A percentile compares a stretch with the other conserved stretches of the same genome.
Conservation (phyloP, 2,113 vertebrate species). For the Accipiter virgatus region DNA sequence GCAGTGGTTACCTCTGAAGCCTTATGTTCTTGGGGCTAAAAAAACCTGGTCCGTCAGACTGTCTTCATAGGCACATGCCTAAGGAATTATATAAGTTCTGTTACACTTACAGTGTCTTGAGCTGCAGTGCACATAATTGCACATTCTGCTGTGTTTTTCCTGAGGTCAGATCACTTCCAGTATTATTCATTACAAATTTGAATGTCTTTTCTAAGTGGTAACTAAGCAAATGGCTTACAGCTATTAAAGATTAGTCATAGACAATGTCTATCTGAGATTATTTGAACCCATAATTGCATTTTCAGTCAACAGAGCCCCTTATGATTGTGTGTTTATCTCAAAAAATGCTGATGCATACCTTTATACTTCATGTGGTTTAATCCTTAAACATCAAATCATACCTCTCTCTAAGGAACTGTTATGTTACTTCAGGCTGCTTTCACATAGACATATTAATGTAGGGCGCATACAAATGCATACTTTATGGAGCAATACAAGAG, state of each 20-base stretch:
- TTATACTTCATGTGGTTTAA: neutral
- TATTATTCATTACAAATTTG: neutral
- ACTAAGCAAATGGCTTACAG: neutral
- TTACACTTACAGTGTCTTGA: neutral
- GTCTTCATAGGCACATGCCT: neutral
- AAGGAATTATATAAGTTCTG: neutral
- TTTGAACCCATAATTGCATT: neutral
- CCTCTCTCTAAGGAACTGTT: neutral
- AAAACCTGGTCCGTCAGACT: accelerated
- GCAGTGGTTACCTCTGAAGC: neutral
- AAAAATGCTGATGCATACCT: neutral
- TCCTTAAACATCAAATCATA: neutral
- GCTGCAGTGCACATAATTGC: neutral
- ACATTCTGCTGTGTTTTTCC: neutral
- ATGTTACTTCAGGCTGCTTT: neutral
- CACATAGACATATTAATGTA: neutral
- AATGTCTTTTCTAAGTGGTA: neutral
- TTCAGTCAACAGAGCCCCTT: neutral
- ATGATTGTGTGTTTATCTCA: neutral
- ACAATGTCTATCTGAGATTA: neutral
- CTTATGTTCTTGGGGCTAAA: neutral
- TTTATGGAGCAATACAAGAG: neutral
- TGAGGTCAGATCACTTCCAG: neutral
- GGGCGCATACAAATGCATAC: neutral
- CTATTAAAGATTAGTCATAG: neutral